phyloP scores from a whole-genome alignment of 2,888 invertebrate genomes.

The Cataglyphis rosenhaueri region DNA sequence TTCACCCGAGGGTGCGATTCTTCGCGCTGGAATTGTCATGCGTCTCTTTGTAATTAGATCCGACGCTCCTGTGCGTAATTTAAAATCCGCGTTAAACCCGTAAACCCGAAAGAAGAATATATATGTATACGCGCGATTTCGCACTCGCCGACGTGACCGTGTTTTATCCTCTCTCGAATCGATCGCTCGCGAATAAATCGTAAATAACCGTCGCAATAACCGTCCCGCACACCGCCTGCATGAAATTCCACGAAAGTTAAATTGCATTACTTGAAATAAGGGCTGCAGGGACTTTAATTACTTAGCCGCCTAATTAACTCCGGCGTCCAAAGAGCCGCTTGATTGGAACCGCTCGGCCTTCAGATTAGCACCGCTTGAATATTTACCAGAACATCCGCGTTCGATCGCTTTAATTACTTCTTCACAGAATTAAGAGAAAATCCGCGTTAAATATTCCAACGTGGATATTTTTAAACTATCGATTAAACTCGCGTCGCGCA shows the following conservation, averaged over 20 bases:
- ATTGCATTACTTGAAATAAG: conserved; percentile 48
- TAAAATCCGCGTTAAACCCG: conserved; percentile 35
- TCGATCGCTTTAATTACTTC: background rate
- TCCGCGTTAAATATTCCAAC: conserved; percentile 27
- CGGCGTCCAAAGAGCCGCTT: conserved; percentile 6
- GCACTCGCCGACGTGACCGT: background rate
- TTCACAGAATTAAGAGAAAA: conserved; percentile 26
- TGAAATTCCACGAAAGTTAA: conserved; percentile 46
- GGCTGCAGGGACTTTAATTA: conserved; percentile 40
- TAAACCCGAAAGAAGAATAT: background rate
- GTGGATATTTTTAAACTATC: background rate
- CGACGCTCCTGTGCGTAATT: conserved; percentile 30
- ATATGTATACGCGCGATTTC: background rate
- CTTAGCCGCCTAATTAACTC: conserved; percentile 49
- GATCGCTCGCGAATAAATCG: conserved; percentile 17
- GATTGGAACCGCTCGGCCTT: conserved; percentile 32
- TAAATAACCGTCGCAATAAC: conserved; percentile 30
- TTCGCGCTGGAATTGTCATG: conserved; percentile 18
- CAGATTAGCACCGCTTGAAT: conserved; percentile 40
- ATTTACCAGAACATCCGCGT: conserved; percentile 29
- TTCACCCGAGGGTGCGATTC: conserved; percentile 22
- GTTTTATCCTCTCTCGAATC: background rate
- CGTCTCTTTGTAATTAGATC: conserved; percentile 38
- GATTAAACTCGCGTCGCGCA: background rate
- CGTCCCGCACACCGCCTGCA: conserved; percentile 3